Conservation (phyloP, 2,888 invertebrate species). For the Tiphia femorata region DNA sequence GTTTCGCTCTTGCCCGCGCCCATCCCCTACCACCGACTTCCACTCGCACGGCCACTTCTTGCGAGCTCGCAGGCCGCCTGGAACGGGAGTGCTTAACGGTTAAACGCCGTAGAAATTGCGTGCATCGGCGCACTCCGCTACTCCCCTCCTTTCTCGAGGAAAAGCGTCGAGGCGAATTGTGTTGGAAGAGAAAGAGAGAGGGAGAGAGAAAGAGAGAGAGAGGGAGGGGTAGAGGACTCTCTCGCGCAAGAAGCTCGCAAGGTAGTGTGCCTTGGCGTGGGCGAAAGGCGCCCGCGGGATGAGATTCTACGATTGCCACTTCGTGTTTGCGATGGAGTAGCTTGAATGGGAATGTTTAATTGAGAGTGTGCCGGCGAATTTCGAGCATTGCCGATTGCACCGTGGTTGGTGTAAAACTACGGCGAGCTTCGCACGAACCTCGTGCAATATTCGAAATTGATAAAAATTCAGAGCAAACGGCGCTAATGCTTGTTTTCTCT, state of each 20-base stretch:
- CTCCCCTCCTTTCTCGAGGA: too few relatives aligned
- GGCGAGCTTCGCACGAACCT: too few relatives aligned
- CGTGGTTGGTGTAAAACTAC: too few relatives aligned
- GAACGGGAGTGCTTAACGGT: conserved; percentile 44
- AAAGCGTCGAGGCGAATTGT: not conserved
- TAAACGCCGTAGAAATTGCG: conserved; percentile 51
- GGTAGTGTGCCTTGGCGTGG: not conserved
- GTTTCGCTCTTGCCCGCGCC: too few relatives aligned
- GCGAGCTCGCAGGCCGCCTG: conserved; percentile 38
- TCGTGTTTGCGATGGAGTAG: too few relatives aligned
- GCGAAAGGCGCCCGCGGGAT: not conserved
- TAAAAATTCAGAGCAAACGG: too few relatives aligned
- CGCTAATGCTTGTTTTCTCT: too few relatives aligned
- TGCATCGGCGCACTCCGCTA: conserved; percentile 13
- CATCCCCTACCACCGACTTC: not conserved
- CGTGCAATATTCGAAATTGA: too few relatives aligned
- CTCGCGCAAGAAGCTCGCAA: conserved; percentile 1
- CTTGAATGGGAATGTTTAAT: too few relatives aligned
- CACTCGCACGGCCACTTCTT: not conserved
- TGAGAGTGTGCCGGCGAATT: too few relatives aligned
- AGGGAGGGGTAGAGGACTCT: not conserved
- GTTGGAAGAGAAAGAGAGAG: not conserved
- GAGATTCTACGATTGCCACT: not conserved
- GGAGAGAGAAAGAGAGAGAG: not conserved
- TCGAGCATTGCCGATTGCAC: too few relatives aligned